Conservation (phyloP, 2,797 vertebrate genomes). For the Heliangelus exortis region DNA sequence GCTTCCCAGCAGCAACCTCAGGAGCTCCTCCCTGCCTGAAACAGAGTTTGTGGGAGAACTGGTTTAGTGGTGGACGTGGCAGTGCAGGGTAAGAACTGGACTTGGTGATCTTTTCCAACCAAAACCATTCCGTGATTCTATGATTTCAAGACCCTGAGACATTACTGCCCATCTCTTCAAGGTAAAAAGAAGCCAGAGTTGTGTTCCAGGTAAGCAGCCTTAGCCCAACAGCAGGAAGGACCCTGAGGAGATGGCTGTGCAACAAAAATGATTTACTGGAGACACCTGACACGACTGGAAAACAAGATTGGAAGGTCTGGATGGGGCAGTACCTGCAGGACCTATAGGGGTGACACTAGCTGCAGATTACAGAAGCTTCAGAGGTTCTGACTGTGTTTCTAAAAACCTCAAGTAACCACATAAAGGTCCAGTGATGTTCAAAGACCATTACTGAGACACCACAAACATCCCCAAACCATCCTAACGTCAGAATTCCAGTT, state of each 20-base stretch:
- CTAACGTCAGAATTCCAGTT: neutral
- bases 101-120: too few relatives aligned
- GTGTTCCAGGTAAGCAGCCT: neutral
- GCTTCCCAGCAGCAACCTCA: neutral
- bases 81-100: too few relatives aligned
- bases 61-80: too few relatives aligned
- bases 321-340: accelerated
- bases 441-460: neutral
- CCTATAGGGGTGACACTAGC: accelerated
- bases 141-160: neutral
- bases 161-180: neutral
- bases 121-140: too few relatives aligned
- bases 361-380: neutral
- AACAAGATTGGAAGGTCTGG: neutral
- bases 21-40: neutral
- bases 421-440: accelerated
- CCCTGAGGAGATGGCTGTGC: neutral
- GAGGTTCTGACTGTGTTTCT: accelerated
- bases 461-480: neutral
- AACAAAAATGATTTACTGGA: neutral
- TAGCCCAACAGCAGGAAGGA: neutral
- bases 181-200: neutral
- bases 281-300: neutral
- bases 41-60: neutral
- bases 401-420: neutral